phyloP scores from a whole-genome alignment of 1,140 invertebrate genomes.

The Ridgeia piscesae region DNA sequence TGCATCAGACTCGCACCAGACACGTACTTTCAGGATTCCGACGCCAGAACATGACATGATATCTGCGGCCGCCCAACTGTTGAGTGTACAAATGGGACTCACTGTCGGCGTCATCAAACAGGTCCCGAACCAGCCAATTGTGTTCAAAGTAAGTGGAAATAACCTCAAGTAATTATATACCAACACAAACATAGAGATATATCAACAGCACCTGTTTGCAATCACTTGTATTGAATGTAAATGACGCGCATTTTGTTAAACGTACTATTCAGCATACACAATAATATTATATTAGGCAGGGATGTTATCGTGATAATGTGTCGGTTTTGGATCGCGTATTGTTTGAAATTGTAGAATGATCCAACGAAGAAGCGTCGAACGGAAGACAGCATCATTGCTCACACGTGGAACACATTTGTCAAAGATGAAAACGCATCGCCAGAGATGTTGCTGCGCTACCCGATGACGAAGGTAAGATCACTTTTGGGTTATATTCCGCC shows the following conservation, averaged over 20 bases:
- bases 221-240: neutral
- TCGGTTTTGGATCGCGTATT: neutral
- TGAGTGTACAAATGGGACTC: neutral
- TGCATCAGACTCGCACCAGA: neutral
- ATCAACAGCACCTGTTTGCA: neutral
- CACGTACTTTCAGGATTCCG: neutral
- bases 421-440: slow-evolving; percentile 36
- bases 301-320: neutral
- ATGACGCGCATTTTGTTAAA: neutral
- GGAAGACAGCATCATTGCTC: slow-evolving; percentile 37
- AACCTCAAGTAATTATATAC: neutral
- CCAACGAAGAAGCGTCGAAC: neutral
- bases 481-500: neutral
- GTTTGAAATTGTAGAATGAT: neutral
- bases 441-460: slow-evolving; percentile 43
- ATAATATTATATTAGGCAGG: neutral
- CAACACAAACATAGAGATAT: neutral
- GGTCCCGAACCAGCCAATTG: neutral
- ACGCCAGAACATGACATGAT: neutral
- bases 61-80: neutral
- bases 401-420: slow-evolving; percentile 45
- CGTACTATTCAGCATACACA: neutral
- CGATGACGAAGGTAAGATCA: slow-evolving; percentile 48
- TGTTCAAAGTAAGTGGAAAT: neutral
- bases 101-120: neutral